Evolutionary conservation across 2,113 vertebrate genomes (phyloP), one percentile per base, ranked within the genome.

Genomic region (Leucopsar rothschildi): DNA sequence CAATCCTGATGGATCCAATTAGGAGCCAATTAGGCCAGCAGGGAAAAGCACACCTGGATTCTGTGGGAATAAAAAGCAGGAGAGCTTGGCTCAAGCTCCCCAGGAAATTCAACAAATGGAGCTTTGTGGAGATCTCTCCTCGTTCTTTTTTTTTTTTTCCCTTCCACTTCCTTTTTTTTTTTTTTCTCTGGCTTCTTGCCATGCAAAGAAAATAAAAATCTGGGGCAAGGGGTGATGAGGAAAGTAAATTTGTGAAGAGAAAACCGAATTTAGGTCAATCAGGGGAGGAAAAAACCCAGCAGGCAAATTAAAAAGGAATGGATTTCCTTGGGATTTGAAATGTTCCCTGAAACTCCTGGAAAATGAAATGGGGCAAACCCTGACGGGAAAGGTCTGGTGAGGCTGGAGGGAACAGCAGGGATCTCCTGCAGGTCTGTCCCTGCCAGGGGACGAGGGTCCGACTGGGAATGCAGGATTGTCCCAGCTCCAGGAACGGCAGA

Each of bases 241-340:
- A 88, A 81, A 47, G 10, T 15, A 69, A 88, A 95, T 96, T 90
- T 86, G 78, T 57, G 63, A 57, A 0, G 14, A 90, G 76, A 40
- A 87, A 87, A 40, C 11, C 23, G 78, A 91, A 96, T 94, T 90
- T 85, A 90, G 95, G 95, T 94, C 90, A 94, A 50, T 53, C 50
- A 9, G 64, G 63, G 45, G 42, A 2, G 4, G 55, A 70, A 81
- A 69, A 63, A 45, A 4, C 12, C 6, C n/a, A 31, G 12, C 45
- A 82, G 64, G 64, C 79, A 82, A 95, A 95, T 93, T 56, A 65
- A 65, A 90, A 88, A 49, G 45, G 18, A 82, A 76, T 8, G 66
- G 79, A 64, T 94, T 92, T 53, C 33, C 14, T 24, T 86, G 63
- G 25, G 82, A 80, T 82, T 96, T 90, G 50, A 86, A 92, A 45